Conservation (phyloP, 2,113 vertebrate species). For the Misgurnus anguillicaudatus region DNA sequence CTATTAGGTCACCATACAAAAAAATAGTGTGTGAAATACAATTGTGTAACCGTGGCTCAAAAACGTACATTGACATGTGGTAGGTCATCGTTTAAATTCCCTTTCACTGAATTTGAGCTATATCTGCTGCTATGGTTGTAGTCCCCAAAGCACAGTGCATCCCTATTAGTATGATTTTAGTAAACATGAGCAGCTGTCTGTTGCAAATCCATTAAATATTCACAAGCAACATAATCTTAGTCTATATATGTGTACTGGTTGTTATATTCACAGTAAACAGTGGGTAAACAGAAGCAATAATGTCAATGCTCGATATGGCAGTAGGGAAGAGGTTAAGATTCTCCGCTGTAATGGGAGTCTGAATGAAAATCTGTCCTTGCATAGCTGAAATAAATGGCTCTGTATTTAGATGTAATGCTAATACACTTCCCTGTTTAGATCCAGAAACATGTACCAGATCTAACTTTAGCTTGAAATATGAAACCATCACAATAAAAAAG, state of each 20-base stretch:
- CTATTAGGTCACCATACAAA: constrained; percentile 47
- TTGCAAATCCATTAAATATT: neutral
- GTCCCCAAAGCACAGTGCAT: too few relatives aligned
- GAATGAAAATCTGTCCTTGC: constrained; percentile 66
- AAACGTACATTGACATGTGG: too few relatives aligned
- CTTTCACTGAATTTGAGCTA: too few relatives aligned
- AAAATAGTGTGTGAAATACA: constrained; percentile 4
- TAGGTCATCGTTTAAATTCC: too few relatives aligned
- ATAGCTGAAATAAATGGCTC: constrained; percentile 60
- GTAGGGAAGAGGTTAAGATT: constrained; percentile 63
- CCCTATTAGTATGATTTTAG: neutral
- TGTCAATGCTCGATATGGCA: constrained; percentile 44
- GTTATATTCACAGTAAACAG: constrained; percentile 26
- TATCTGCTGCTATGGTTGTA: too few relatives aligned
- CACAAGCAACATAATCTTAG: neutral
- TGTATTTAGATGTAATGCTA: constrained; percentile 63
- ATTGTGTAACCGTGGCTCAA: neutral
- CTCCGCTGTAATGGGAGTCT: constrained; percentile 71
- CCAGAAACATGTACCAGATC: constrained; percentile 33
- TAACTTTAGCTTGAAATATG: constrained; percentile 53
- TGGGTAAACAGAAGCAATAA: constrained; percentile 18
- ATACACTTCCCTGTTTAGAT: constrained; percentile 49
- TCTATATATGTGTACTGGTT: neutral
- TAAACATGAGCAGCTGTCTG: neutral
- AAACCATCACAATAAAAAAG: constrained; percentile 50